Evolutionary conservation across 2,888 invertebrate species (phyloP).

Genomic region (Syrista parreyssii): DNA sequence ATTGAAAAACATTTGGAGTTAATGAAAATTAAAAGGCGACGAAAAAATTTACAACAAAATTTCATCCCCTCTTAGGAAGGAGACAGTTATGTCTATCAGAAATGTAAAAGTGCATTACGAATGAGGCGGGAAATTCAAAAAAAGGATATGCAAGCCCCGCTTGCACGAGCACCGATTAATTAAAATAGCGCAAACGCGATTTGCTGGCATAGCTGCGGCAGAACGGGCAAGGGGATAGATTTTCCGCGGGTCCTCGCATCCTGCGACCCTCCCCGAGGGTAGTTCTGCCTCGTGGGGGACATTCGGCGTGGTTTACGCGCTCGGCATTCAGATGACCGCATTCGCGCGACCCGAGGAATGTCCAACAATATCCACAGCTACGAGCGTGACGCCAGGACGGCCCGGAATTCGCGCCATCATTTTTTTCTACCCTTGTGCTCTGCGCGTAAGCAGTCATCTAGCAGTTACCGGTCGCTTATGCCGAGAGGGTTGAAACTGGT

Average conservation of each 20-base stretch:
- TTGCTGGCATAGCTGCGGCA: slow-evolving; percentile 59
- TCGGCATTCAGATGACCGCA: slow-evolving; percentile 64
- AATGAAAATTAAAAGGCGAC: background rate
- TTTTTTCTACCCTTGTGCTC: slow-evolving; percentile 9
- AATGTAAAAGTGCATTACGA: background rate
- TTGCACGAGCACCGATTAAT: slow-evolving; percentile 52
- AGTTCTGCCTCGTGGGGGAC: slow-evolving; percentile 48
- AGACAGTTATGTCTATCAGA: background rate
- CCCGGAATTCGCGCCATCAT: slow-evolving; percentile 39
- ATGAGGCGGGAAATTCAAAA: background rate
- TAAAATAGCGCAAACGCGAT: slow-evolving; percentile 61
- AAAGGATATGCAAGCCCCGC: slow-evolving; percentile 5
- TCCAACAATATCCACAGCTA: slow-evolving; percentile 58
- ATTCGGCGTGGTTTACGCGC: slow-evolving; percentile 64
- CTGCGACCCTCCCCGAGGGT: slow-evolving; percentile 28
- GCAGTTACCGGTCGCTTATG: background rate
- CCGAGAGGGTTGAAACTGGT: background rate
- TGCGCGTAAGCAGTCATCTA: background rate
- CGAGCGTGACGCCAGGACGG: slow-evolving; percentile 42
- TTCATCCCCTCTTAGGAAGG: background rate
- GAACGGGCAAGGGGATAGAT: slow-evolving; percentile 41
- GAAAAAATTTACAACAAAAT: background rate
- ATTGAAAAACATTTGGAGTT: background rate
- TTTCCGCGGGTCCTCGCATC: slow-evolving; percentile 42
- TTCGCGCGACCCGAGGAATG: slow-evolving; percentile 62